Evolutionary conservation across 2,888 invertebrate species (phyloP).

Genomic region (Ochlodes sylvanus): DNA sequence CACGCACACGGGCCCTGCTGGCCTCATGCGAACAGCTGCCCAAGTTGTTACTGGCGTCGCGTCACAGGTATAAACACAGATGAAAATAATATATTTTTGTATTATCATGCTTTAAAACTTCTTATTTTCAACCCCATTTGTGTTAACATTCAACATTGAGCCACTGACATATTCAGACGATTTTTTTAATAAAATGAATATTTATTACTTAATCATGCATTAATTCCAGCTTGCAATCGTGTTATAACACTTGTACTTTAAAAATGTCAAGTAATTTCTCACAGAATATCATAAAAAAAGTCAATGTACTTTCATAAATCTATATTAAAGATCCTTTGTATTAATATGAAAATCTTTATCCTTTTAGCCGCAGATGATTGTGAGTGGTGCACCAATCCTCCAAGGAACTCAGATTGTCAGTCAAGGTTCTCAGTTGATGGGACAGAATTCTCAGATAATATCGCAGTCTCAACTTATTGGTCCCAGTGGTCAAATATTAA

Average conservation of each 20-base stretch:
- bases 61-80: slow-evolving; percentile 63
- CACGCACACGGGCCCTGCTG: slow-evolving; percentile 68
- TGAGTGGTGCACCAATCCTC: slow-evolving; percentile 72
- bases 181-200: not conserved
- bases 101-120: not conserved
- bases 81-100: not conserved
- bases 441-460: slow-evolving; percentile 73
- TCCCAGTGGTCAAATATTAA: slow-evolving; percentile 66
- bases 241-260: too few species aligned
- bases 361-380: slow-evolving; percentile 78
- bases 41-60: slow-evolving; percentile 77
- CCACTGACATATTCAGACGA: not conserved
- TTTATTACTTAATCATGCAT: too few species aligned
- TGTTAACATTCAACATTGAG: not conserved
- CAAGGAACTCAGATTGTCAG: slow-evolving; percentile 77
- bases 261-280: too few species aligned
- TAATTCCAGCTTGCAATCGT: too few species aligned
- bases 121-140: not conserved
- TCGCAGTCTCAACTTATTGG: slow-evolving; percentile 71
- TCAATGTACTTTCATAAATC: too few species aligned
- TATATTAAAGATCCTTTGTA: too few species aligned
- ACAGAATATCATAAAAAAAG: too few species aligned
- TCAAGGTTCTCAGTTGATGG: slow-evolving; percentile 72
- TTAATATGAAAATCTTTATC: not conserved
- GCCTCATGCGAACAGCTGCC: slow-evolving; percentile 76